These are phyloP conservation scores for Garra rufa DNA, from an alignment of 2,113 vertebrate genomes.

Conservation along the genomic window DNA sequence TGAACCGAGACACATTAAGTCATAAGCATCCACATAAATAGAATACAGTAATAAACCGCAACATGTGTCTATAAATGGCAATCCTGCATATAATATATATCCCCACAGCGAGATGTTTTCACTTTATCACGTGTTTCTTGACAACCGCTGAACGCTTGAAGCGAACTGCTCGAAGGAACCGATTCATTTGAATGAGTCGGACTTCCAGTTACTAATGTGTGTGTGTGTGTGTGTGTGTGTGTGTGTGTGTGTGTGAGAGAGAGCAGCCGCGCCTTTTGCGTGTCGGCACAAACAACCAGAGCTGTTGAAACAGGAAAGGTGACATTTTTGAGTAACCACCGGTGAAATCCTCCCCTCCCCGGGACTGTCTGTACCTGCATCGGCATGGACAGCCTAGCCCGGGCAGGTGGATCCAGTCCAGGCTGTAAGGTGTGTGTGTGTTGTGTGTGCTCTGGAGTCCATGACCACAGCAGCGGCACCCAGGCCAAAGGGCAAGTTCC, in stretches of 20 bases:
- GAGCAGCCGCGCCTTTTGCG: conserved; percentile 75
- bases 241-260: conserved; percentile 32
- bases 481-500: conserved; percentile 48
- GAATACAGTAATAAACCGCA: not conserved
- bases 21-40: not conserved
- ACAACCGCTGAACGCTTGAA: not conserved
- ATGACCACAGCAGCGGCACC: conserved; percentile 46
- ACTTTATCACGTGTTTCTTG: not conserved
- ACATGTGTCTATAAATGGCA: not conserved
- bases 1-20: not conserved
- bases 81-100: not conserved
- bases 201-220: not conserved
- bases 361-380: conserved; percentile 81
- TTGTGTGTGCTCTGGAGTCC: conserved; percentile 65
- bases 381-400: conserved; percentile 58
- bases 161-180: not conserved
- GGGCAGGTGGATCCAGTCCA: conserved; percentile 72
- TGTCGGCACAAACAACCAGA: conserved; percentile 77
- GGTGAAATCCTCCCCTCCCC: conserved; percentile 74
- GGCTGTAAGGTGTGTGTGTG: conserved; percentile 53
- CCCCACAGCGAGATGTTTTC: not conserved
- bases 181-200: not conserved
- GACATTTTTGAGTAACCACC: conserved; percentile 82
- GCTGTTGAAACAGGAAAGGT: conserved; percentile 83
- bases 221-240: conserved; percentile 21